Percentiles rank a stretch among this genome's conserved stretches.
Conservation (phyloP, 2,797 vertebrate genomes). For the Epinephelus coioides region DNA sequence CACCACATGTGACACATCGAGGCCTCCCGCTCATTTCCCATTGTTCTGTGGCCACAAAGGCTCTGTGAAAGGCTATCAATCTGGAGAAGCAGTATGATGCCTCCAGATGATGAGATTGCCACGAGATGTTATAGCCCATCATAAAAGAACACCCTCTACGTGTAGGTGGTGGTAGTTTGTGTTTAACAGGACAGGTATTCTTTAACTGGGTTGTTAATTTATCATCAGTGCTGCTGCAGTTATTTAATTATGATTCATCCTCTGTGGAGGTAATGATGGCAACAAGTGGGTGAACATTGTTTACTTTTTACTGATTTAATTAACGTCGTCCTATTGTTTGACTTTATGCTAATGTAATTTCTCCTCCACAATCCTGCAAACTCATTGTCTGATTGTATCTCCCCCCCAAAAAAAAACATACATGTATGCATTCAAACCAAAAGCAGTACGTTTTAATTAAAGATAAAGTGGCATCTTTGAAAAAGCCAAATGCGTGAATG, state of each 20-base stretch:
- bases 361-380: slow-evolving; percentile 5
- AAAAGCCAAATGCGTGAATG: slow-evolving; percentile 9
- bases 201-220: slow-evolving; percentile 6
- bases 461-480: slow-evolving; percentile 16
- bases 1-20: slow-evolving; percentile 84
- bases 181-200: slow-evolving; percentile 20
- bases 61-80: slow-evolving; percentile 83
- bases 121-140: slow-evolving; percentile 46
- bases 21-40: slow-evolving; percentile 85
- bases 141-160: neutral
- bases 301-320: slow-evolving; percentile 69
- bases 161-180: slow-evolving; percentile 26
- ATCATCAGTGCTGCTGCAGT: slow-evolving; percentile 14
- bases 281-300: slow-evolving; percentile 60
- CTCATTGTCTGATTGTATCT: slow-evolving; percentile 31
- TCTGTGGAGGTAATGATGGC: slow-evolving; percentile 33
- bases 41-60: slow-evolving; percentile 87
- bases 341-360: slow-evolving; percentile 43
- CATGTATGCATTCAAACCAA: slow-evolving; percentile 2
- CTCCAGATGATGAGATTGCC: slow-evolving; percentile 69
- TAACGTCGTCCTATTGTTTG: slow-evolving; percentile 53
- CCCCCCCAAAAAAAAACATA: neutral
- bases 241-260: slow-evolving; percentile 21
- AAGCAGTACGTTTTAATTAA: slow-evolving; percentile 27
- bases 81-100: slow-evolving; percentile 76